Percentiles rank a stretch among this genome's conserved stretches.
These are phyloP conservation scores for Mimachlamys varia DNA, from an alignment of 2,888 invertebrate species.

Conservation along the genomic window DNA sequence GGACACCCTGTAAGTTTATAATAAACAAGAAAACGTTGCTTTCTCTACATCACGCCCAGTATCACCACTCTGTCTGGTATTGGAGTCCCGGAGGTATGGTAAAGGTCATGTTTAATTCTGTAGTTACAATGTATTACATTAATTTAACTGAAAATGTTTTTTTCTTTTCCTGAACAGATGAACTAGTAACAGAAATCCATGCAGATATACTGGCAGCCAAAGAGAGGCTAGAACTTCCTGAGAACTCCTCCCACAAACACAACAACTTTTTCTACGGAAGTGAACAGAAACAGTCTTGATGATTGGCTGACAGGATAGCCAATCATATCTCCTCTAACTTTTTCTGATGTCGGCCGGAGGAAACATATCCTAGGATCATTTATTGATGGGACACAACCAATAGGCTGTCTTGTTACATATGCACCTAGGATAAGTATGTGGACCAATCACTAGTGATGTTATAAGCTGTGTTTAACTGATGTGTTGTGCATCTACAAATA, in stretches of 20 bases:
- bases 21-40: too few species aligned
- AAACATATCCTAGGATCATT: too few species aligned
- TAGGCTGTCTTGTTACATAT: neutral
- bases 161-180: neutral
- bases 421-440: neutral
- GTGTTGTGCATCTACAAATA: too few species aligned
- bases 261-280: neutral
- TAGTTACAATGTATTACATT: too few species aligned
- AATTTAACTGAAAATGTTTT: neutral
- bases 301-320: neutral
- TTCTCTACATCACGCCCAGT: too few species aligned
- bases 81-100: too few species aligned
- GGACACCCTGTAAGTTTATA: too few species aligned
- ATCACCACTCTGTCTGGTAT: too few species aligned
- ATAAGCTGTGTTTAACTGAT: neutral
- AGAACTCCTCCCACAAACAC: neutral
- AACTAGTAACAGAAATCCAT: slow-evolving; percentile 2
- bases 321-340: neutral
- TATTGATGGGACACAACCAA: neutral
- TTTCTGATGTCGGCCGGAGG: too few species aligned
- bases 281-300: neutral
- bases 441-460: neutral
- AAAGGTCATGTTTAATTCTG: too few species aligned
- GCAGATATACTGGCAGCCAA: neutral
- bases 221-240: neutral